phyloP scores from a whole-genome alignment of 2,888 invertebrate genomes.

The Coleophora deauratella region DNA sequence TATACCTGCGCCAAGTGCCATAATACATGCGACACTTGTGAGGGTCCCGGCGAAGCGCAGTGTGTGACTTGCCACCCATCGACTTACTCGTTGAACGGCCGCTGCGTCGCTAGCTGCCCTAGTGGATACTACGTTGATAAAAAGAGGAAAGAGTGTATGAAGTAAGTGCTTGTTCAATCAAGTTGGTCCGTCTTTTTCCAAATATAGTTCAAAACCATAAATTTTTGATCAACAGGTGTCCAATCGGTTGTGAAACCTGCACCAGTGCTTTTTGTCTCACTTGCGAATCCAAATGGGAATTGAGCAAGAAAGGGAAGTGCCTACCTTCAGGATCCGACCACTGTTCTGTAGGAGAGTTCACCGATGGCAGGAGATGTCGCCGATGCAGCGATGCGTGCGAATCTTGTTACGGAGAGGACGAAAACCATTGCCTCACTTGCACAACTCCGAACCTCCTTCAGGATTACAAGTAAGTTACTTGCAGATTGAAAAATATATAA shows the following conservation, averaged over 20 bases:
- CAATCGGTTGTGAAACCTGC: conserved; percentile 85
- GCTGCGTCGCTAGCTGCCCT: conserved; percentile 83
- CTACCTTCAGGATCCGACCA: conserved; percentile 79
- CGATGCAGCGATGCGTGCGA: conserved; percentile 86
- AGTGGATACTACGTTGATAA: conserved; percentile 83
- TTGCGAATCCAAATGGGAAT: conserved; percentile 82
- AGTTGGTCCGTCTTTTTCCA: background rate
- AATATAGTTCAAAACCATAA: background rate
- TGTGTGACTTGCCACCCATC: conserved; percentile 87
- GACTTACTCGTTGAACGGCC: conserved; percentile 80
- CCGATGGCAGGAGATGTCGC: conserved; percentile 78
- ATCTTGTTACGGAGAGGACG: conserved; percentile 86
- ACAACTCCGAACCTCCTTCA: conserved; percentile 82
- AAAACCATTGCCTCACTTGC: conserved; percentile 83
- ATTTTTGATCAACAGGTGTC: conserved; percentile 66
- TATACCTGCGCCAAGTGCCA: conserved; percentile 89
- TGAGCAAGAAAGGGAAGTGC: conserved; percentile 84
- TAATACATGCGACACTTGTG: conserved; percentile 85
- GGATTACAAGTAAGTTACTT: conserved; percentile 55
- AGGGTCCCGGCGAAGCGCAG: conserved; percentile 82
- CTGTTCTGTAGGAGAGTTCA: conserved; percentile 78
- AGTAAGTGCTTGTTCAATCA: conserved; percentile 41
- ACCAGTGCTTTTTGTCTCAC: conserved; percentile 81
- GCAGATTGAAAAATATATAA: too few species aligned
- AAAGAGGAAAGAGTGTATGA: conserved; percentile 85